These are phyloP conservation scores for Melanotaenia boesemani DNA, from an alignment of 2,797 vertebrate species.

Conservation along the genomic window DNA sequence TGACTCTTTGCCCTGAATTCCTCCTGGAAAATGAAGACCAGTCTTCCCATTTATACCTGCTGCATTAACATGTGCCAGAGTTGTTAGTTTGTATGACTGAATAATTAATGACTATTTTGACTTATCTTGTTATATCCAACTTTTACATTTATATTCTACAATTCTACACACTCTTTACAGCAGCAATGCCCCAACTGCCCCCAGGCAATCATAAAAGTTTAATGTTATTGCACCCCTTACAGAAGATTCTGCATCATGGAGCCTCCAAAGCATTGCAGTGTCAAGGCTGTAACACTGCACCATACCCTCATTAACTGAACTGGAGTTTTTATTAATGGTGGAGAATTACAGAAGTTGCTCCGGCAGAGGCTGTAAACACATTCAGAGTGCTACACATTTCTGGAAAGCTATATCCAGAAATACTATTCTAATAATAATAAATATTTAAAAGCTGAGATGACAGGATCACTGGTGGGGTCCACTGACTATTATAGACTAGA, in stretches of 20 bases:
- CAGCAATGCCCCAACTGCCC: slow-evolving; percentile 26
- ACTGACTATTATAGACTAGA: slow-evolving; percentile 44
- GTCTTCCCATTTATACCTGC: neutral
- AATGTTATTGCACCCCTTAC: slow-evolving; percentile 40
- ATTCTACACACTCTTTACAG: slow-evolving; percentile 8
- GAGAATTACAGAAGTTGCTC: slow-evolving; percentile 1
- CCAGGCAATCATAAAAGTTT: slow-evolving; percentile 43
- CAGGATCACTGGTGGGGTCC: slow-evolving; percentile 54
- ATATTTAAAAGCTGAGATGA: slow-evolving; percentile 66
- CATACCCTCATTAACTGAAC: slow-evolving; percentile 31
- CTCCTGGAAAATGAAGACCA: neutral
- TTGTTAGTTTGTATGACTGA: neutral
- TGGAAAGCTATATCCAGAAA: slow-evolving; percentile 49
- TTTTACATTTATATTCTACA: slow-evolving; percentile 1
- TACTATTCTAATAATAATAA: slow-evolving; percentile 52
- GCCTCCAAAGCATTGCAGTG: slow-evolving; percentile 8
- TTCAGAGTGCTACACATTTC: neutral
- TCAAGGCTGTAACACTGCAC: slow-evolving; percentile 11
- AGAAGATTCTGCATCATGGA: slow-evolving; percentile 40
- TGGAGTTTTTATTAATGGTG: neutral
- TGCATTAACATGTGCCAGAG: slow-evolving; percentile 11
- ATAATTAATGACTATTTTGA: slow-evolving; percentile 2
- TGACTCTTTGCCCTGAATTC: neutral
- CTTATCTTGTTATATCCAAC: neutral
- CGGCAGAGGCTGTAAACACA: neutral